phyloP scores from a whole-genome alignment of 2,797 vertebrate species.

The Alfaro cultratus region DNA sequence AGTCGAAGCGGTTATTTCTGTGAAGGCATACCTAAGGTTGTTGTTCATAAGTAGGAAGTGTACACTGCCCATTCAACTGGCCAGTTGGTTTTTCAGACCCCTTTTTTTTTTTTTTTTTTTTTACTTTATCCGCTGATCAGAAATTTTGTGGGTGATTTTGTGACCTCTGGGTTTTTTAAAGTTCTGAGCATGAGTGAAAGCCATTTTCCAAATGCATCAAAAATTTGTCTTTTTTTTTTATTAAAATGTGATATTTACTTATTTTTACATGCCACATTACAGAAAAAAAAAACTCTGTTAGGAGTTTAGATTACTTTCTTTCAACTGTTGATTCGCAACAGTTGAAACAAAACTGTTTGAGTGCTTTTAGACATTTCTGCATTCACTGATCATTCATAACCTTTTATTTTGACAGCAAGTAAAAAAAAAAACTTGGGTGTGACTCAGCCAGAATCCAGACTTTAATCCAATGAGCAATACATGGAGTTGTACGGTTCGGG shows the following conservation, averaged over 20 bases:
- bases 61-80: slow-evolving; percentile 24
- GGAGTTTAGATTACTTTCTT: not conserved
- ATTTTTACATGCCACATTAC: not conserved
- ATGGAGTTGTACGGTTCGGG: not conserved
- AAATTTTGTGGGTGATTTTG: not conserved
- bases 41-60: slow-evolving; percentile 46
- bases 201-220: not conserved
- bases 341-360: too few relatives aligned
- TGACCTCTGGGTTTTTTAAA: not conserved
- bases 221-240: not conserved
- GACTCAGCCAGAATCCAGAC: not conserved
- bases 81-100: not conserved
- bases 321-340: not conserved
- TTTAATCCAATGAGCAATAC: not conserved
- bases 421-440: not conserved
- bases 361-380: too few relatives aligned
- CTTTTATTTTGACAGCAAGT: not conserved
- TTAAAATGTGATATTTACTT: not conserved
- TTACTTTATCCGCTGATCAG: not conserved
- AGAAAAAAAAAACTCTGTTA: not conserved
- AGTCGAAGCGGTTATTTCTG: slow-evolving; percentile 57
- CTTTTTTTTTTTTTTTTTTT: not conserved
- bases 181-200: not conserved
- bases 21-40: slow-evolving; percentile 41
- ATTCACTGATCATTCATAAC: too few relatives aligned